These are phyloP conservation scores for Aegithalos caudatus DNA, from an alignment of 2,113 vertebrate genomes.

Conservation along the genomic window DNA sequence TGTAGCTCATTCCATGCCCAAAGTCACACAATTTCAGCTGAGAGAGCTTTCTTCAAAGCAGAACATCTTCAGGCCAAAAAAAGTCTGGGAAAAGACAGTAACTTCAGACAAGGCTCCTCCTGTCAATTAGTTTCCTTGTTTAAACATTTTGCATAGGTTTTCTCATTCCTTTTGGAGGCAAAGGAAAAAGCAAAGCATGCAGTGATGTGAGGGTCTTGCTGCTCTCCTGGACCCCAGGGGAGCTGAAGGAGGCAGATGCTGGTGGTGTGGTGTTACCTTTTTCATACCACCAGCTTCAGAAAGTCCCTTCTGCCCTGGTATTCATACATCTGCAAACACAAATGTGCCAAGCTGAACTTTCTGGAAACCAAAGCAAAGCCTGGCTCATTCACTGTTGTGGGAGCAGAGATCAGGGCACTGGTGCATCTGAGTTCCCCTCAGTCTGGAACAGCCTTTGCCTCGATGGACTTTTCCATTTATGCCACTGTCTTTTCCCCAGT, in stretches of 20 bases:
- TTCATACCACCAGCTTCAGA: not conserved
- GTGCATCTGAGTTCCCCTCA: not conserved
- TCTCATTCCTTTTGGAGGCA: not conserved
- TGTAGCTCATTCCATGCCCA: not conserved
- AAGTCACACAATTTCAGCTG: not conserved
- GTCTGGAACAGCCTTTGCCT: not conserved
- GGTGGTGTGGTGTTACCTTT: not conserved
- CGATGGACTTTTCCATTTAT: not conserved
- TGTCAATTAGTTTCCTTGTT: not conserved
- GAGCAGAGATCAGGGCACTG: not conserved
- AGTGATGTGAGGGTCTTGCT: not conserved
- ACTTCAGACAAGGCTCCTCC: not conserved
- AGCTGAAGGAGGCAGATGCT: not conserved
- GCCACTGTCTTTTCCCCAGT: not conserved
- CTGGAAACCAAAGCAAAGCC: not conserved
- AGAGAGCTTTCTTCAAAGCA: slow-evolving; percentile 48
- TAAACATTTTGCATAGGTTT: not conserved
- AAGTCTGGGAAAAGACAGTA: not conserved
- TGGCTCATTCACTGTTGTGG: not conserved
- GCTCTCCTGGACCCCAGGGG: not conserved
- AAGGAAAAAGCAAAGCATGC: not conserved
- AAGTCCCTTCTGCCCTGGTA: not conserved
- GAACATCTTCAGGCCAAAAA: not conserved
- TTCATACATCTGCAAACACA: not conserved
- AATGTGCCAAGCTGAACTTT: not conserved